These are phyloP conservation scores for Oxyura jamaicensis DNA, from an alignment of 2,113 vertebrate species.

Conservation along the genomic window DNA sequence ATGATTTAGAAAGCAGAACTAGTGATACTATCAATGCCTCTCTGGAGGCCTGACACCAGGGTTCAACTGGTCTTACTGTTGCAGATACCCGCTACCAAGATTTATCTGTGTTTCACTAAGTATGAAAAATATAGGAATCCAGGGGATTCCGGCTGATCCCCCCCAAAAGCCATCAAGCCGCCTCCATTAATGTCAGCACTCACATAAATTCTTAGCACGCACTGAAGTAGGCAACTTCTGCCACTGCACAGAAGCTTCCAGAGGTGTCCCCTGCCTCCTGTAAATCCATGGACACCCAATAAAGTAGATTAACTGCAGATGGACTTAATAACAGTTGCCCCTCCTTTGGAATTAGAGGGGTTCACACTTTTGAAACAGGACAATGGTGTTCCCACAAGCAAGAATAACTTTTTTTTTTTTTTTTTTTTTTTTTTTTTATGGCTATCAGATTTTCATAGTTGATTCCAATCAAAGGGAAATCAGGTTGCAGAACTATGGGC, in stretches of 20 bases:
- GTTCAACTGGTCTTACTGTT: slow-evolving; percentile 11
- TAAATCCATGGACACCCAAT: slow-evolving; percentile 78
- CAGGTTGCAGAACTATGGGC: neutral
- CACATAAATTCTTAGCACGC: slow-evolving; percentile 61
- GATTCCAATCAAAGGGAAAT: neutral
- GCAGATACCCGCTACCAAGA: slow-evolving; percentile 48
- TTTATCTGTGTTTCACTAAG: slow-evolving; percentile 77
- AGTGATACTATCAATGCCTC: neutral
- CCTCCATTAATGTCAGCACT: slow-evolving; percentile 73
- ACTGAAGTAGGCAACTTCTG: slow-evolving; percentile 53
- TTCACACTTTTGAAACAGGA: neutral
- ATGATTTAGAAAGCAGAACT: slow-evolving; percentile 58
- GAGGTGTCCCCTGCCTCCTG: slow-evolving; percentile 69
- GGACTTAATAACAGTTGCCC: slow-evolving; percentile 24
- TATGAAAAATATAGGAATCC: slow-evolving; percentile 60
- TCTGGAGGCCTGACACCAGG: slow-evolving; percentile 33
- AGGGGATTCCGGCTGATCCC: slow-evolving; percentile 53
- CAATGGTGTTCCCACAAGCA: neutral
- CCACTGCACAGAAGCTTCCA: slow-evolving; percentile 76
- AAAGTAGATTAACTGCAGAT: slow-evolving; percentile 73
- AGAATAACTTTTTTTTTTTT: neutral
- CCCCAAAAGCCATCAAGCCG: slow-evolving; percentile 17
- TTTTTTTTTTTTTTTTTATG: neutral
- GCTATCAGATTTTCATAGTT: neutral
- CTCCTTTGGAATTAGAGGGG: slow-evolving; percentile 32